Evolutionary conservation across 2,888 invertebrate genomes (phyloP).

Genomic region (Epinotia bilunana): DNA sequence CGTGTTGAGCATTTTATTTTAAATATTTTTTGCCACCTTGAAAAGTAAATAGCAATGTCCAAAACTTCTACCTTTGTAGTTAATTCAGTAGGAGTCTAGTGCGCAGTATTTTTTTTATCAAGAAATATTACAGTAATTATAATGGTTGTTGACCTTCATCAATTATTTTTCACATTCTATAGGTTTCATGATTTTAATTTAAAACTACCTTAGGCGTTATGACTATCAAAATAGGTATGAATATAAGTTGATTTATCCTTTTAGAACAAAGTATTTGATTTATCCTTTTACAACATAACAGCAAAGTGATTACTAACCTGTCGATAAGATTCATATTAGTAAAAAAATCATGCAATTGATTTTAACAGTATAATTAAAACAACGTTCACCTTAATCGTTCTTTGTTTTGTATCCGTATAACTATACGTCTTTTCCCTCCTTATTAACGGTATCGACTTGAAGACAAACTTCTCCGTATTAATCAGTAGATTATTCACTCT

Average conservation of each 20-base stretch:
- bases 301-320: too few species aligned
- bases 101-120: not conserved
- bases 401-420: conserved; percentile 68
- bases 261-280: too few species aligned
- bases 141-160: too few species aligned
- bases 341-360: not conserved
- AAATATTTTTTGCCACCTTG: not conserved
- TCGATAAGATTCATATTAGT: not conserved
- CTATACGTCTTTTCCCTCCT: conserved; percentile 72
- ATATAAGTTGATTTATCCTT: too few species aligned
- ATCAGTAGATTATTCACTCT: conserved; percentile 73
- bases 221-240: too few species aligned
- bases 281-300: too few species aligned
- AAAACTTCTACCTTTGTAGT: not conserved
- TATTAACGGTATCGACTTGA: conserved; percentile 62
- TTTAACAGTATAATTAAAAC: not conserved
- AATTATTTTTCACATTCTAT: too few species aligned
- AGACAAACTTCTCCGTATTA: conserved; percentile 71
- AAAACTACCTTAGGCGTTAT: too few species aligned
- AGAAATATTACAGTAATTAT: not conserved
- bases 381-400: conserved; percentile 70
- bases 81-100: not conserved
- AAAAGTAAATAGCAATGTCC: not conserved
- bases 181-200: too few species aligned
- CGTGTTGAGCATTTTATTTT: too few species aligned